Percentiles rank a stretch among this genome's conserved stretches.
Conservation (phyloP, 2,888 invertebrate genomes). For the Tricholauxania praeusta region DNA sequence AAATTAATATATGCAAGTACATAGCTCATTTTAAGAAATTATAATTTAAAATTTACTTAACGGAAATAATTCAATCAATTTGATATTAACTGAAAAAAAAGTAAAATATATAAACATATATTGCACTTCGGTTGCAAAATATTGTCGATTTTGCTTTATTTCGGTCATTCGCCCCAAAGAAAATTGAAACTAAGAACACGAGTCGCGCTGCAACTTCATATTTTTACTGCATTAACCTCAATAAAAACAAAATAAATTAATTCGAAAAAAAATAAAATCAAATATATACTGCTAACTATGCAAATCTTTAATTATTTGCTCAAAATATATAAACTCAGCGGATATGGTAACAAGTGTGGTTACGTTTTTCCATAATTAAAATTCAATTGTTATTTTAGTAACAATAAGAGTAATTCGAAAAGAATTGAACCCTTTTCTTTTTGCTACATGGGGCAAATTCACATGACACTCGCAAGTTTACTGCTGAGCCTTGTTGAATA, state of each 20-base stretch:
- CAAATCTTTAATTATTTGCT: slow-evolving; percentile 14
- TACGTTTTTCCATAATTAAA: too few relatives aligned
- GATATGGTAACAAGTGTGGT: not conserved
- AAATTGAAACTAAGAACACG: slow-evolving; percentile 10
- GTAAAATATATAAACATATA: not conserved
- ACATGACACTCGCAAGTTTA: too few relatives aligned
- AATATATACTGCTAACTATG: slow-evolving; percentile 18
- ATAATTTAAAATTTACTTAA: not conserved
- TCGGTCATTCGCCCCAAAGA: slow-evolving; percentile 27
- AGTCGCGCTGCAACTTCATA: not conserved
- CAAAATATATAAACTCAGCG: slow-evolving; percentile 19
- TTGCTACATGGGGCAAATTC: too few relatives aligned
- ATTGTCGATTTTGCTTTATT: slow-evolving; percentile 8
- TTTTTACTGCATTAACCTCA: slow-evolving; percentile 22
- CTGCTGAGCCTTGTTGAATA: too few relatives aligned
- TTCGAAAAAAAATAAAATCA: slow-evolving; percentile 15
- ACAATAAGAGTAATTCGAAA: too few relatives aligned
- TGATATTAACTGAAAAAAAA: not conserved
- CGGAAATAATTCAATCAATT: not conserved
- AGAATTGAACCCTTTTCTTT: too few relatives aligned
- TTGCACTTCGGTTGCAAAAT: slow-evolving; percentile 21
- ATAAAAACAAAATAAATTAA: slow-evolving; percentile 18
- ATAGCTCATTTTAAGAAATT: not conserved
- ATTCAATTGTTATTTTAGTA: too few relatives aligned
- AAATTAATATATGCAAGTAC: not conserved